phyloP scores from a whole-genome alignment of 2,113 vertebrate genomes.

The Tychaedon coryphoeus region DNA sequence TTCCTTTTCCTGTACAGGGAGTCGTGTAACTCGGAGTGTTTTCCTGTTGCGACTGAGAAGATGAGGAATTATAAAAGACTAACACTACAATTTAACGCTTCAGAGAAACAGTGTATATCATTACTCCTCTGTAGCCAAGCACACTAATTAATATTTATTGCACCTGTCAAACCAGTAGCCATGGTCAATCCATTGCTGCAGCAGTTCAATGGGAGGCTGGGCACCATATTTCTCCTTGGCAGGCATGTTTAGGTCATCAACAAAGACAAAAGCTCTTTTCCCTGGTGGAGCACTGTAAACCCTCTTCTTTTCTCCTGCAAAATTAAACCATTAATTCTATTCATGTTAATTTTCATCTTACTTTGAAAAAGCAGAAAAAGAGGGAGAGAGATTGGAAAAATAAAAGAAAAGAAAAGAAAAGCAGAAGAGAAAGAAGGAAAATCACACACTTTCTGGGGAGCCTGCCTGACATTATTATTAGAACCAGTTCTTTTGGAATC shows the following conservation, averaged over 20 bases:
- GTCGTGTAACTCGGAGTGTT: conserved; percentile 69
- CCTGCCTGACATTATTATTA: conserved; percentile 70
- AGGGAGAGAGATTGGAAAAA: background rate
- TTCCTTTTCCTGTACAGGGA: conserved; percentile 62
- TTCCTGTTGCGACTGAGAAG: conserved; percentile 77
- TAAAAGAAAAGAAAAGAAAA: background rate
- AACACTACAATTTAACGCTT: conserved; percentile 85
- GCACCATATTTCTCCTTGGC: conserved; percentile 81
- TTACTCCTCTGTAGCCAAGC: conserved; percentile 81
- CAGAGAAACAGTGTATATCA: conserved; percentile 80
- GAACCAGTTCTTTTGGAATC: conserved; percentile 66
- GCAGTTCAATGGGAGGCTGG: conserved; percentile 81
- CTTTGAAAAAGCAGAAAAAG: conserved; percentile 55
- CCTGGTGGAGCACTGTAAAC: conserved; percentile 62
- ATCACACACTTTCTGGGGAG: conserved; percentile 45
- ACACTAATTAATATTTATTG: conserved; percentile 89
- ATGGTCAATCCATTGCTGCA: conserved; percentile 78
- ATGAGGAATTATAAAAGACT: conserved; percentile 80
- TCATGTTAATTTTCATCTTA: conserved; percentile 73
- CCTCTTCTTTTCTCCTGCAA: conserved; percentile 71
- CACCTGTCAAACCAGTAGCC: conserved; percentile 82
- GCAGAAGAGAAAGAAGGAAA: conserved; percentile 26
- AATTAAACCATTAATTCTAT: conserved; percentile 79
- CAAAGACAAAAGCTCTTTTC: conserved; percentile 78
- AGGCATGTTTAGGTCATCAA: conserved; percentile 83